These are phyloP conservation scores for Cylindroiulus punctatus DNA, from an alignment of 2,888 invertebrate genomes.

Conservation along the genomic window DNA sequence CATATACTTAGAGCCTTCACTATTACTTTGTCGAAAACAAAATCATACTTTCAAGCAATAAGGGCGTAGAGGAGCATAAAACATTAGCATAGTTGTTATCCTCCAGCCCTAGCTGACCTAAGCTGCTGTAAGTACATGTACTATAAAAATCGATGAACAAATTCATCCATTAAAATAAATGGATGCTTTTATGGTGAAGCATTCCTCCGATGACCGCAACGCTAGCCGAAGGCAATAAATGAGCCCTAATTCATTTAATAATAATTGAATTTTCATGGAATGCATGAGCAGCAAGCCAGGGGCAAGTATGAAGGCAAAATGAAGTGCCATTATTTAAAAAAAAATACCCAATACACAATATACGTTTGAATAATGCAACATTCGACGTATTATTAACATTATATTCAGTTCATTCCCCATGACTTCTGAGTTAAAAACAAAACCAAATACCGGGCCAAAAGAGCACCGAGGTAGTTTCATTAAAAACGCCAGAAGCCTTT, in stretches of 20 bases:
- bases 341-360: not conserved
- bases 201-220: conserved; percentile 13
- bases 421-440: conserved; percentile 2
- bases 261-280: conserved; percentile 8
- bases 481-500: conserved; percentile 4
- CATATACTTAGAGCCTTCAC: too few species aligned
- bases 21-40: too few species aligned
- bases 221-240: conserved; percentile 14
- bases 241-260: conserved; percentile 3
- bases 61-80: not conserved
- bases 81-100: not conserved
- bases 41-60: too few species aligned
- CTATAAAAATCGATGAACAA: conserved; percentile 15
- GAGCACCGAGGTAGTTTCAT: conserved; percentile 31
- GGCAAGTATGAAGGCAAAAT: not conserved
- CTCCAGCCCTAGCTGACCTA: not conserved
- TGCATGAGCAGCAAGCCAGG: not conserved
- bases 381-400: not conserved
- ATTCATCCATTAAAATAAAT: conserved; percentile 43
- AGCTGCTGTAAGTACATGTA: not conserved
- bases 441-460: not conserved
- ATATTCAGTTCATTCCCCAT: not conserved
- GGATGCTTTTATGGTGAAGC: conserved; percentile 34
- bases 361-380: not conserved
- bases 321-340: not conserved